These are phyloP conservation scores for Sinhomidia bicolor DNA, from an alignment of 2,888 invertebrate species.

Conservation along the genomic window DNA sequence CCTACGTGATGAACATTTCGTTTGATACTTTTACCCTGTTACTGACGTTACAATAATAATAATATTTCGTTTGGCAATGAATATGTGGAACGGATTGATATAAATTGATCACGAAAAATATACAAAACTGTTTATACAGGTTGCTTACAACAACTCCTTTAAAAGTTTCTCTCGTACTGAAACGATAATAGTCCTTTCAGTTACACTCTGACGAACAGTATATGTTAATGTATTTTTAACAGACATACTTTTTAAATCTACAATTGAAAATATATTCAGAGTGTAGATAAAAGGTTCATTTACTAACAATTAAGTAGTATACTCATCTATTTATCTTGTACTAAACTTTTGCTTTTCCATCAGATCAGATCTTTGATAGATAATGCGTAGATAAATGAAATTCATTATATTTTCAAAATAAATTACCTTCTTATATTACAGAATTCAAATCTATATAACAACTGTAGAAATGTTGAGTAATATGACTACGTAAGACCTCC, in stretches of 20 bases:
- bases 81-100: slow-evolving; percentile 52
- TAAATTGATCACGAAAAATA: slow-evolving; percentile 41
- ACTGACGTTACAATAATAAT: neutral
- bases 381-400: too few species aligned
- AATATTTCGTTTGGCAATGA: slow-evolving; percentile 41
- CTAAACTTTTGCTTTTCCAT: too few species aligned
- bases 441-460: too few species aligned
- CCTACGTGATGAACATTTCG: neutral
- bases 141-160: too few species aligned
- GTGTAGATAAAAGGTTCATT: too few species aligned
- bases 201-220: neutral
- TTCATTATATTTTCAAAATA: too few species aligned
- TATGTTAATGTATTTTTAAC: neutral
- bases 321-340: too few species aligned
- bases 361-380: too few species aligned
- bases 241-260: too few species aligned
- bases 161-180: neutral
- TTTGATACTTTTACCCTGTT: slow-evolving; percentile 23
- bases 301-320: too few species aligned
- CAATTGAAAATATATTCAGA: too few species aligned
- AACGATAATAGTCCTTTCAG: neutral
- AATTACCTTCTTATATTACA: too few species aligned
- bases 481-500: slow-evolving; percentile 25
- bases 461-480: neutral
- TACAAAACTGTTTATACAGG: neutral